A percentile compares a stretch with the other conserved stretches of the same genome.
Conservation (phyloP, 1,140 invertebrate species). For the Galleria mellonella region DNA sequence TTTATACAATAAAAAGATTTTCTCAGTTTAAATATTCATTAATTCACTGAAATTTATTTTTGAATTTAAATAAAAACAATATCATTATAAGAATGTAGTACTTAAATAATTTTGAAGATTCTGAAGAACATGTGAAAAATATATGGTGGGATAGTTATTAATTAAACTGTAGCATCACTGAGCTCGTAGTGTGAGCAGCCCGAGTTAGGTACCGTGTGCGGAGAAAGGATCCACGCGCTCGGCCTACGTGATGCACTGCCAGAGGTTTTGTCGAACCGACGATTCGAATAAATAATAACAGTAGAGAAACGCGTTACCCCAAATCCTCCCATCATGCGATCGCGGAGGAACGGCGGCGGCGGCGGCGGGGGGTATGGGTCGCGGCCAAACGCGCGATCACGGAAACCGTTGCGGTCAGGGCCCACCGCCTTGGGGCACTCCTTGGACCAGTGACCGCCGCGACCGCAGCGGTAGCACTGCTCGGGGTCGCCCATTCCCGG, state of each 20-base stretch:
- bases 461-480: slow-evolving; percentile 94
- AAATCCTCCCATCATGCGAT: slow-evolving; percentile 90
- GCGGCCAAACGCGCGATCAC: slow-evolving; percentile 87
- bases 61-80: too few relatives aligned
- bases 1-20: too few relatives aligned
- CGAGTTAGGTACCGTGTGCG: slow-evolving; percentile 42
- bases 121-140: too few relatives aligned
- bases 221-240: slow-evolving; percentile 32
- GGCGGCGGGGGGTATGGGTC: slow-evolving; percentile 90
- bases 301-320: slow-evolving; percentile 78
- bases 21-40: too few relatives aligned
- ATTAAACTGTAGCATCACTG: slow-evolving; percentile 34
- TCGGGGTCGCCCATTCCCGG: slow-evolving; percentile 96
- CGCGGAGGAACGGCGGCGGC: slow-evolving; percentile 88
- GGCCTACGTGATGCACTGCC: slow-evolving; percentile 41
- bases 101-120: too few relatives aligned
- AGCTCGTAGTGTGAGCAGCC: slow-evolving; percentile 31
- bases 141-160: too few relatives aligned
- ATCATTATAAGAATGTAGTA: too few relatives aligned
- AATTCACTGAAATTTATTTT: too few relatives aligned
- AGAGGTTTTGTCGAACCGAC: slow-evolving; percentile 20
- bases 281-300: slow-evolving; percentile 26
- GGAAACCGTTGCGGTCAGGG: slow-evolving; percentile 85
- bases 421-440: slow-evolving; percentile 88
- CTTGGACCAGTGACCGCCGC: slow-evolving; percentile 96